Evolutionary conservation across 1,140 invertebrate species (phyloP), one percentile per base, ranked within the genome.

Genomic region (Zaprionus africanus): DNA sequence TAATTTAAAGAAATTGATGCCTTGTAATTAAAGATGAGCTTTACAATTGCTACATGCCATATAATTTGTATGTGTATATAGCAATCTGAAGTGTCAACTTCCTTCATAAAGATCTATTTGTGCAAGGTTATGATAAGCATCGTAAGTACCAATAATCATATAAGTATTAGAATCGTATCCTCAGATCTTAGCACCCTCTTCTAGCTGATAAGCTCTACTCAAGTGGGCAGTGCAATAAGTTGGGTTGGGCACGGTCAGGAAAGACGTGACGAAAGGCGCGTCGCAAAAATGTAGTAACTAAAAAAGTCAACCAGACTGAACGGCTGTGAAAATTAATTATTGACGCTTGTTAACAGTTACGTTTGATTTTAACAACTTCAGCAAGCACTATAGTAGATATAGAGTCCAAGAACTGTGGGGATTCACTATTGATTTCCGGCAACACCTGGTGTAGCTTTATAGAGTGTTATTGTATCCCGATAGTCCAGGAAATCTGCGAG

Each of bases 271-370:
- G 77, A 83, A 79, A 53, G 56, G 66, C 76, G 56, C 62, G 76
- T 63, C 73, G 65, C 49, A 74, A 73, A 81, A 85, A 65, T 31
- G 38, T 31, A 31, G 28, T 41, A 62, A 22, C 26, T 34, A 31
- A 19, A 38, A 74, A 69, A 63, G 13, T 15, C 28, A 28, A 31
- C 56, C 62, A 87, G 83, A 86, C 83, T 79, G 66, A 67, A 83
- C 73, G 84, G 68, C 77, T 88, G 73, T 68, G 54, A 74, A 87
- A 68, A 72, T 80, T 64, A 83, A 83, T 86, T 83, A 68, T 57
- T 58, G 68, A 64, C 73, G 83, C 69, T 85, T 76, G 79, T 73
- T 60, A 54, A 64, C 46, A 71, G 46, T 68, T 69, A 63, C 49
- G 38, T 60, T 46, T 2, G 41, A 17, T 17, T n/a, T 15, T 0